Evolutionary conservation across 2,113 vertebrate genomes (phyloP), one percentile per base, ranked within the genome.

Genomic region (Saccopteryx bilineata): DNA sequence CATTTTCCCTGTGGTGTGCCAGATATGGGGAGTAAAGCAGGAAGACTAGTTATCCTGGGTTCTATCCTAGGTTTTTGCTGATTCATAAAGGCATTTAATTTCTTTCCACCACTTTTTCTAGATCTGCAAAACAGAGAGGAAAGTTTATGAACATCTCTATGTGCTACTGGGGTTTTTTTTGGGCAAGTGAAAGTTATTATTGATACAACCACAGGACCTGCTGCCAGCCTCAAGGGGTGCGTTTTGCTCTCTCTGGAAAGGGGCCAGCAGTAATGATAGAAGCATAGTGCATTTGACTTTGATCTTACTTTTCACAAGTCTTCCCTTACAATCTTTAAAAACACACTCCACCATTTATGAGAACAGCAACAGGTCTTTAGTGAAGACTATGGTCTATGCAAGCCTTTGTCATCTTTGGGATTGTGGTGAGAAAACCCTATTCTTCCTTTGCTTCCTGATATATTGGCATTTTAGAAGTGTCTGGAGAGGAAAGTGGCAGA

Each of bases 381-480:
- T 18, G 14, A 52, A 61, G 71, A 8, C 75, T 14, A 1, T 11
- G 61, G 68, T 61, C 72, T 48, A 0, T 3, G 11, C 39, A 18
- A 31, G 39, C 80, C 76, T 81, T n/a, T 54, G 18, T 90, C 94
- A 90, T 94, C 96, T 97, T 96, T 92, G 93, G 72, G 97, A 93
- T 88, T 79, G 1, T 39, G 68, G 54, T 76, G 91, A 94, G 94
- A 78, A 98, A 97, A 96, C 66, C 65, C 68, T 81, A n/a, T 96
- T 96, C 81, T 91, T 96, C 92, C 74, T 93, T 96, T 84, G 58
- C 96, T 98, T 97, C 97, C 93, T 96, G 95, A 95, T 98, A 88
- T 91, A 91, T 94, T 96, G 80, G 95, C 90, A 95, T 97, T 98
- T 97, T 1, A 83, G 96, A 98, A 96, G 97, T 96, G 87, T 97